Base-by-base conservation (phyloP, 2,113 vertebrate genomes). In the Arothron firmamentum region DNA sequence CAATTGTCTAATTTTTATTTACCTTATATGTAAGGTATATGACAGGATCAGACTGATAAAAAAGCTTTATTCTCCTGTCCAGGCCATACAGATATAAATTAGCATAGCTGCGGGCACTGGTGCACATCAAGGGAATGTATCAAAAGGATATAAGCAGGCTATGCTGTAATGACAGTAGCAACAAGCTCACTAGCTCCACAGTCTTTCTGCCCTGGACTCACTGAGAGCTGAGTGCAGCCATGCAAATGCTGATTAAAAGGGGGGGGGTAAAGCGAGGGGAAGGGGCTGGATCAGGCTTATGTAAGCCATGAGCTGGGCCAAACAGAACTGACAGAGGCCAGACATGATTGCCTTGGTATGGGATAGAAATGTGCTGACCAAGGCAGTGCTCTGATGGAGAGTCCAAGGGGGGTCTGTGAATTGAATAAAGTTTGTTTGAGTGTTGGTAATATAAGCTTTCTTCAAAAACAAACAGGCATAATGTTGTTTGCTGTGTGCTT, bases 401-500 rank as follows among this genome's bases (percentile, higher is more conserved):
- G 53, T 74, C 65, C 56, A 20, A 49, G 3, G 67, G 57, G 57
- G 34, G 31, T 41, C 17, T 4, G 63, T 20, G 31, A 55, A 57
- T 59, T 69, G 74, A 58, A 57, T 48, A 52, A 60, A 56, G 84
- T 84, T 80, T 78, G 79, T 84, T 86, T 88, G 80, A 77, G 70
- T 78, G 68, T 19, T 72, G 81, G 75, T 74, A 73, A 75, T 78
- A 74, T 77, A 79, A 70, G 59, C 64, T 81, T 77, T 65, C 70
- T 83, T 82, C 52, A 77, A 84, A 84, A 85, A 86, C 78, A 86
- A 87, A 85, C 84, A 71, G 56, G 47, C 31, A 70, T 74, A 68
- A 82, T 80, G 83, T 72, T 83, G 81, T 83, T 85, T 85, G 52
- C 75, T 65, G 68, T 57, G 62, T 88, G 84, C 86, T 87, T 79